Percentiles rank a stretch among this genome's conserved stretches.
Conservation (phyloP, 2,113 vertebrate genomes). For the Entosphenus tridentatus region DNA sequence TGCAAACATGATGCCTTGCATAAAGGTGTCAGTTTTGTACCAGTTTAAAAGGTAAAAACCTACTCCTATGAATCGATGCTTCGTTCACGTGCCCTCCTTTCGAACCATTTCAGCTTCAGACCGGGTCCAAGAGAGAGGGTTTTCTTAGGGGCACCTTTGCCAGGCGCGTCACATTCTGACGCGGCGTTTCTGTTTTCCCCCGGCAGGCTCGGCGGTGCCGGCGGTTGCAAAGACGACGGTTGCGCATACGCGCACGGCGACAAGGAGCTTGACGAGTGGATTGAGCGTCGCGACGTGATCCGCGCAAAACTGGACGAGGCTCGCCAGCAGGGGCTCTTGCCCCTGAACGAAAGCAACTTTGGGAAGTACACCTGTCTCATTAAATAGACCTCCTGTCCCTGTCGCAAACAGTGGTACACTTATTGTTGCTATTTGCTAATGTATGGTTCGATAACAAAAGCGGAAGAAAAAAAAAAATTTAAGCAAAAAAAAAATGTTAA, state of each 20-base stretch:
- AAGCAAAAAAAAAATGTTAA: too few species aligned
- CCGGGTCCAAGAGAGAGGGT: neutral
- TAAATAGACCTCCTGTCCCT: neutral
- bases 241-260: constrained; percentile 60
- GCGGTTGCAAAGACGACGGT: constrained; percentile 46
- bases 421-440: too few species aligned
- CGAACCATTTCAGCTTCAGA: constrained; percentile 6
- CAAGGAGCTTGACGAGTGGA: constrained; percentile 71
- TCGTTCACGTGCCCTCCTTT: constrained; percentile 8
- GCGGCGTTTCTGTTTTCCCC: constrained; percentile 10
- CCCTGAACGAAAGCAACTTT: constrained; percentile 51
- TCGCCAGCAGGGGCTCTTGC: constrained; percentile 62
- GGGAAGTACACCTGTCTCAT: constrained; percentile 87
- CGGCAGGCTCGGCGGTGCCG: constrained; percentile 30
- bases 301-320: constrained; percentile 56
- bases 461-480: too few species aligned
- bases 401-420: too few species aligned
- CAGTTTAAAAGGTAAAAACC: neutral
- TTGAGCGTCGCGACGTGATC: constrained; percentile 49
- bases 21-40: too few species aligned
- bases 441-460: too few species aligned
- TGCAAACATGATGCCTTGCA: too few species aligned
- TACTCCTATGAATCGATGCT: neutral
- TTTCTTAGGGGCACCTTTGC: neutral
- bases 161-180: constrained; percentile 12